Conservation (phyloP, 2,797 vertebrate species). For the Cossypha caffra region DNA sequence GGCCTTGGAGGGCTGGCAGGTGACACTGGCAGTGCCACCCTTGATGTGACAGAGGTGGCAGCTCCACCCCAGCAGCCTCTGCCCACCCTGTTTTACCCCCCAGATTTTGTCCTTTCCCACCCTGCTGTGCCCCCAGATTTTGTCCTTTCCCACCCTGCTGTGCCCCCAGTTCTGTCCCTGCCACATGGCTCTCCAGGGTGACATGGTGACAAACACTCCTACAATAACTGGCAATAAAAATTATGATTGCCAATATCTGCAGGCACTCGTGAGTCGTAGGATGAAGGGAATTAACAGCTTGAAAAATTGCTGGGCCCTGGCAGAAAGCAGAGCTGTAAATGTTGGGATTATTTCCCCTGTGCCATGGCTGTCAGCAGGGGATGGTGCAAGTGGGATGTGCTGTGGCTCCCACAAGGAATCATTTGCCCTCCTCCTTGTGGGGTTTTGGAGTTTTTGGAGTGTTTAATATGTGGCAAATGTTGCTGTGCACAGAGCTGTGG, state of each 20-base stretch:
- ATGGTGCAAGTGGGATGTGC: neutral
- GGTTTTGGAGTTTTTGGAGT: neutral
- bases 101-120: too few species aligned
- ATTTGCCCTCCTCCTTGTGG: neutral
- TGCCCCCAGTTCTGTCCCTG: neutral
- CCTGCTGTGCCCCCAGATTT: neutral
- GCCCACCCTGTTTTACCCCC: neutral
- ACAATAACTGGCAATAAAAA: conserved; percentile 68
- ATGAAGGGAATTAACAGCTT: conserved; percentile 71
- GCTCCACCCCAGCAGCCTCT: neutral
- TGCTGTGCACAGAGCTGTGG: neutral
- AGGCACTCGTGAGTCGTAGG: conserved; percentile 46
- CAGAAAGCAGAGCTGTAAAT: conserved; percentile 38
- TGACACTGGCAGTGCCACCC: neutral
- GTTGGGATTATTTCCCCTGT: conserved; percentile 40
- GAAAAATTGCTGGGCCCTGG: conserved; percentile 63
- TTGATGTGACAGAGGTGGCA: neutral
- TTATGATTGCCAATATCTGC: conserved; percentile 70
- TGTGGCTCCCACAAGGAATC: neutral
- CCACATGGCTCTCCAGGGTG: conserved; percentile 39
- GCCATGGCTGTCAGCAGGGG: neutral
- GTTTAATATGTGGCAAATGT: fast-evolving
- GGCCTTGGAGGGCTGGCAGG: neutral
- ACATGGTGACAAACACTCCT: conserved; percentile 32
- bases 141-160: neutral